A percentile compares a stretch with the other conserved stretches of the same genome.
Conservation (phyloP, 1,140 invertebrate species). For the Aradophagus sp. region DNA sequence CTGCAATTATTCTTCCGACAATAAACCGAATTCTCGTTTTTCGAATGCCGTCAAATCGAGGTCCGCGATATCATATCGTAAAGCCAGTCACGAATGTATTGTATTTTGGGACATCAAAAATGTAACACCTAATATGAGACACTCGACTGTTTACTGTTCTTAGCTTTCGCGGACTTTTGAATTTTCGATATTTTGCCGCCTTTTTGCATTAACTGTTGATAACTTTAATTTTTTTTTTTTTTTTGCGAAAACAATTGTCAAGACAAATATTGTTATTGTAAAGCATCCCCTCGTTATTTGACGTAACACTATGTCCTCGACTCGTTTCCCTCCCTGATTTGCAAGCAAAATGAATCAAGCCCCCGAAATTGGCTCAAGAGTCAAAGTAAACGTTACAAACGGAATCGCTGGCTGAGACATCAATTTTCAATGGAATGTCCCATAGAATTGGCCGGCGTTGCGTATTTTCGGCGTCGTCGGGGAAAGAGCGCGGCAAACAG, state of each 20-base stretch:
- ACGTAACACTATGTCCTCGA: constrained; percentile 30
- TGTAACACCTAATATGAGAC: too few relatives aligned
- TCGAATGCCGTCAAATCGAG: too few relatives aligned
- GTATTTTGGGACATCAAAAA: too few relatives aligned
- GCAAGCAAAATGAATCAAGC: constrained; percentile 39
- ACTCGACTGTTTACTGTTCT: too few relatives aligned
- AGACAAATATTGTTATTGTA: too few relatives aligned
- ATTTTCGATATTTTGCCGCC: too few relatives aligned
- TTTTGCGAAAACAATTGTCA: too few relatives aligned
- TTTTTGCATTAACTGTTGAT: too few relatives aligned
- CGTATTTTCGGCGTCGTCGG: constrained; percentile 23
- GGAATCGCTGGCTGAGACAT: constrained; percentile 46
- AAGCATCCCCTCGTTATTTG: constrained; percentile 8
- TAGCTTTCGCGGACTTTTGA: too few relatives aligned
- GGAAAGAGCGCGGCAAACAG: constrained; percentile 14
- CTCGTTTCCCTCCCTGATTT: constrained; percentile 38
- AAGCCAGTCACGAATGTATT: too few relatives aligned
- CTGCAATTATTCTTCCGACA: constrained; percentile 46
- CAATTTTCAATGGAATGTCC: constrained; percentile 53
- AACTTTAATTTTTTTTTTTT: too few relatives aligned
- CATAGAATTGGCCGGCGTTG: constrained; percentile 31
- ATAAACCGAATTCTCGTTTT: constrained; percentile 34
- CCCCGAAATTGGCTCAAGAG: constrained; percentile 45
- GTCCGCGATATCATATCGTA: too few relatives aligned
- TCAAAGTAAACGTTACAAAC: constrained; percentile 51